These are phyloP conservation scores for Oncorhynchus mykiss DNA, from an alignment of 2,113 vertebrate species.

Conservation along the genomic window DNA sequence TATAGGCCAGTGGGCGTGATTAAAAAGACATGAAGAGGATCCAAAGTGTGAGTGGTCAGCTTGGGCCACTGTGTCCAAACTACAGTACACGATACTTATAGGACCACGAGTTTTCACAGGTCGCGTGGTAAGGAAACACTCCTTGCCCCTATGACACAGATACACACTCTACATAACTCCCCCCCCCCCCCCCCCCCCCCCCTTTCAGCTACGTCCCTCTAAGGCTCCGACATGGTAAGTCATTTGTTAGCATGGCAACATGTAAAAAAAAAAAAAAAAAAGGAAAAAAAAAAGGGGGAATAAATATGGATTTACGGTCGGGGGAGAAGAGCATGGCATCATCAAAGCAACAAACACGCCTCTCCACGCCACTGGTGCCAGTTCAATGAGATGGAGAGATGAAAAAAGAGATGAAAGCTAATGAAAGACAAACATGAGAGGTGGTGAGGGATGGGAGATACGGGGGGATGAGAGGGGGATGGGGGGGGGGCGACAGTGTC, in stretches of 20 bases:
- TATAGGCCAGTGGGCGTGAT: too few species aligned
- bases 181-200: slow-evolving; percentile 38
- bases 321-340: slow-evolving; percentile 49
- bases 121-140: too few species aligned
- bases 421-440: slow-evolving; percentile 75
- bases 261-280: slow-evolving; percentile 13
- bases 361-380: slow-evolving; percentile 65
- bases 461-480: slow-evolving; percentile 4
- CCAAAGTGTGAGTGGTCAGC: too few species aligned
- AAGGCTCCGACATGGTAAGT: slow-evolving; percentile 54
- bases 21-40: too few species aligned
- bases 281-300: slow-evolving; percentile 13
- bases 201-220: slow-evolving; percentile 3
- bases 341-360: slow-evolving; percentile 65
- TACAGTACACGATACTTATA: too few species aligned
- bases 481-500: slow-evolving; percentile 8
- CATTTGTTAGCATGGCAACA: slow-evolving; percentile 64
- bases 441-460: slow-evolving; percentile 45
- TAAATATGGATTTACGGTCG: slow-evolving; percentile 75
- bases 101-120: too few species aligned
- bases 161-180: neutral
- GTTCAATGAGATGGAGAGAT: slow-evolving; percentile 76
- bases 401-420: slow-evolving; percentile 63
- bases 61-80: too few species aligned
- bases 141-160: too few species aligned